Base-by-base conservation (phyloP, 1,140 invertebrate species). In the Drosophila pectinifera region DNA sequence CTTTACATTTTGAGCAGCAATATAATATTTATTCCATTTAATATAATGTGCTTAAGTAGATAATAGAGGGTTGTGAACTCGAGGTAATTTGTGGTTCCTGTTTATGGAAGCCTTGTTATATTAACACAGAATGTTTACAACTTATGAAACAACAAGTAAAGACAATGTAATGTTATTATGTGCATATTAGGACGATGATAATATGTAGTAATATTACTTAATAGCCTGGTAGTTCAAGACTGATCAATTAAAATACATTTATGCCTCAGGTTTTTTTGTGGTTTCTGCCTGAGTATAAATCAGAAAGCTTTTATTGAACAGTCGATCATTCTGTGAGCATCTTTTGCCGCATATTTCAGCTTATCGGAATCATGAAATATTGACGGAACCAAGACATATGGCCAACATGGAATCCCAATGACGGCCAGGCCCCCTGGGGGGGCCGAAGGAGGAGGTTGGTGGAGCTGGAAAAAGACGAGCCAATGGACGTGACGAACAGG, bases 401-500 rank as follows among this genome's bases (percentile, higher is more conserved):
- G 51, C 53, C 51, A 64, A 55, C 45, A 73, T 55, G 58, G 55
- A 70, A 64, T 54, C 61, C 58, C 67, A 78, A 62, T 72, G 48
- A 64, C 67, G 69, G 54, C 59, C 70, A 59, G 72, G 41, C 53
- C 73, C 36, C 69, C 36, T 28, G 20, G 53, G 49, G 42, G 34
- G 10, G 10, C 28, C 3, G 10, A 20, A n/a, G n/a, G n/a, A n/a
- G n/a, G 5, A 31, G 22, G 22, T n/a, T 2, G 7, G 31, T 10
- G 6, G 34, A 16, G 26, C 6, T 13, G 38, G 26, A 18, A 18
- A 62, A 63, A 16, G 65, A 78, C 69, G 80, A 70, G 69, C 84
- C 84, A 88, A 88, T 88, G 70, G 62, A 88, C 84, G 84, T 88
- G 84, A 90, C 82, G 84, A 88, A 89, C 77, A 61, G 73, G 58